Percentiles rank a stretch among this genome's conserved stretches.
Evolutionary conservation across 2,888 invertebrate genomes (phyloP).

Genomic region (Dolomedes plantarius): DNA sequence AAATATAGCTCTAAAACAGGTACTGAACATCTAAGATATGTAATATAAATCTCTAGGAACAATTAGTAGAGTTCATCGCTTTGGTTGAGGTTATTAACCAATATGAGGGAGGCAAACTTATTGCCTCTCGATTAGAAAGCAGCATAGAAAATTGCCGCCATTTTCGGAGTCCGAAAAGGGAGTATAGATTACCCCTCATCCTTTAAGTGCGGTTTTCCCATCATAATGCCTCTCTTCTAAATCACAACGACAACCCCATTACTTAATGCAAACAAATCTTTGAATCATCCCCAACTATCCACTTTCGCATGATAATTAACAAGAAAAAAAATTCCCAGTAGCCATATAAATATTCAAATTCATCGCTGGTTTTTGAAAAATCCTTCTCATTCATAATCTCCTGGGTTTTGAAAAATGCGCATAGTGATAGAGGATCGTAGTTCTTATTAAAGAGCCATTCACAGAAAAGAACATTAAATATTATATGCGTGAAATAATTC

Average conservation of each 20-base stretch:
- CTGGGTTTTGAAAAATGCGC: neutral
- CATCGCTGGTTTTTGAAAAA: neutral
- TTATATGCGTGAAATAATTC: slow-evolving; percentile 4
- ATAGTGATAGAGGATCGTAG: neutral
- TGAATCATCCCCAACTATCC: neutral
- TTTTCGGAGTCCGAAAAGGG: no score
- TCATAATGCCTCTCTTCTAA: no score
- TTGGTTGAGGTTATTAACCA: no score
- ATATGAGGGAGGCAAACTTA: no score
- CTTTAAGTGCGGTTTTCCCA: no score
- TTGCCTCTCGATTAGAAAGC: no score
- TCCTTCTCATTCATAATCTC: neutral
- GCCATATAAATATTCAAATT: slow-evolving; percentile 3
- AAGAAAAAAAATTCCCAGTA: neutral
- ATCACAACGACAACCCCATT: neutral
- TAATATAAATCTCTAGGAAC: no score
- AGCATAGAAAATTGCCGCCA: no score
- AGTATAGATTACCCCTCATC: no score
- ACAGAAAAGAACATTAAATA: neutral
- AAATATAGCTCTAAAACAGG: no score
- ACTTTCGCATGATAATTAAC: neutral
- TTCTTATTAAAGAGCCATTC: neutral
- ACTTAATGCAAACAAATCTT: neutral
- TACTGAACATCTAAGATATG: no score
- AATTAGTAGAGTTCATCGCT: no score